Evolutionary conservation across 2,797 vertebrate genomes (phyloP).

Genomic region (Phoxinus dragarum): DNA sequence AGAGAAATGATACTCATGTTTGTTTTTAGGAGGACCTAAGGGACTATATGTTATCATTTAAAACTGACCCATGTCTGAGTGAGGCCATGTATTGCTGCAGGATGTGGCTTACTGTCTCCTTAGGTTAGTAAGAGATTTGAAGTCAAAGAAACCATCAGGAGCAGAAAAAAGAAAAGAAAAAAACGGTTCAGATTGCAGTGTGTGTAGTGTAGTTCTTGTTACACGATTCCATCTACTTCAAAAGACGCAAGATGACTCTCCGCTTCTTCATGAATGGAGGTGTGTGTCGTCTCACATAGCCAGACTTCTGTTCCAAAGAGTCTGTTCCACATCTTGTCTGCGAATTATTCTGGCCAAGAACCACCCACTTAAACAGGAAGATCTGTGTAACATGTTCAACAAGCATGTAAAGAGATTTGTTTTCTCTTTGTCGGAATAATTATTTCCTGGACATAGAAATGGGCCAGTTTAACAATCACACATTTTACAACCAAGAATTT

Average conservation of each 20-base stretch:
- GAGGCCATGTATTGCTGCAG: slow-evolving; percentile 54
- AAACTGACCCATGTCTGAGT: slow-evolving; percentile 2
- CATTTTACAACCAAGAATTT: neutral
- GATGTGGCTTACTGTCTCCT: slow-evolving; percentile 55
- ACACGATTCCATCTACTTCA: neutral
- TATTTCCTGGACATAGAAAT: neutral
- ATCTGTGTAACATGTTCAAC: neutral
- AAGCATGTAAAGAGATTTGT: neutral
- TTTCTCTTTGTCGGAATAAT: no score
- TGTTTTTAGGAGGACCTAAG: slow-evolving; percentile 10
- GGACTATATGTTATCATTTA: slow-evolving; percentile 5
- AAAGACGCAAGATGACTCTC: neutral
- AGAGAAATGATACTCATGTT: neutral
- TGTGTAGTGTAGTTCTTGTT: neutral
- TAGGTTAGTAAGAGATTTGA: slow-evolving; percentile 57
- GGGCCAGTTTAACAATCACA: neutral
- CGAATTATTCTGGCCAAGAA: slow-evolving; percentile 16
- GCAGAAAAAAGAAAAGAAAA: neutral
- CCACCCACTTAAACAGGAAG: slow-evolving; percentile 12
- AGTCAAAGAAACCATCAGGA: neutral
- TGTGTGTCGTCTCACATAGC: neutral
- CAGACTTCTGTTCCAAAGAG: slow-evolving; percentile 19
- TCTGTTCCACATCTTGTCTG: slow-evolving; percentile 27
- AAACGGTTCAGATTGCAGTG: neutral
- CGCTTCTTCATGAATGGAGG: neutral